These are phyloP conservation scores for Heliconius hermathena DNA, from an alignment of 1,140 invertebrate genomes.

Conservation along the genomic window DNA sequence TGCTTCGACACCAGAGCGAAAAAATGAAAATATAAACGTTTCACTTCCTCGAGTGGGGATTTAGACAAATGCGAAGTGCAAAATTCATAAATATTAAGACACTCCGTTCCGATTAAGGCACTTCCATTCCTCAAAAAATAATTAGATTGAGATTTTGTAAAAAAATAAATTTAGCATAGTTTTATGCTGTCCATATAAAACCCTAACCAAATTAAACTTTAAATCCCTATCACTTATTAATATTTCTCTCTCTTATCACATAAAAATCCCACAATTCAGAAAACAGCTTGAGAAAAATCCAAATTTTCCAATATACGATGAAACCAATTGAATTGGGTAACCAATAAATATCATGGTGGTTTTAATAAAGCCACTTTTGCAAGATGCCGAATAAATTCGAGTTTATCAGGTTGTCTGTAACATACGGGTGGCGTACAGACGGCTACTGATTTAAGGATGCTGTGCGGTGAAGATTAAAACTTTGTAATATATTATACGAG, in stretches of 20 bases:
- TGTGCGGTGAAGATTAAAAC: background rate
- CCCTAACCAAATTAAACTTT: too few species aligned
- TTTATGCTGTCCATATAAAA: too few species aligned
- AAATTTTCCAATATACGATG: constrained; percentile 7
- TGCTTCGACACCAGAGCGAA: too few species aligned
- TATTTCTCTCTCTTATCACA: background rate
- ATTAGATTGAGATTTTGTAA: too few species aligned
- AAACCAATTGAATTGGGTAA: constrained; percentile 1
- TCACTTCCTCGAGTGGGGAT: too few species aligned
- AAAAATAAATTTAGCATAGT: too few species aligned
- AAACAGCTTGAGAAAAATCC: background rate
- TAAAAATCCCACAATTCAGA: background rate
- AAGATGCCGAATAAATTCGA: background rate
- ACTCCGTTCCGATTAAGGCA: too few species aligned
- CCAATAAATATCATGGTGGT: constrained; percentile 2
- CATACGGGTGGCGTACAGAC: background rate
- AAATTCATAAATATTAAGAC: too few species aligned
- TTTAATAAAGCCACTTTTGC: constrained; percentile 7
- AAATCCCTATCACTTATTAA: too few species aligned
- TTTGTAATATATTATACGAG: background rate
- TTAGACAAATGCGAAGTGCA: too few species aligned
- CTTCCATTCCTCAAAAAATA: too few species aligned
- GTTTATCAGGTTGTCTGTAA: background rate
- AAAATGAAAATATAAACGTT: too few species aligned
- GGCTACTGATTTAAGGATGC: background rate